phyloP scores from a whole-genome alignment of 23 tunicate genomes.

The Trididemnum clinides region DNA sequence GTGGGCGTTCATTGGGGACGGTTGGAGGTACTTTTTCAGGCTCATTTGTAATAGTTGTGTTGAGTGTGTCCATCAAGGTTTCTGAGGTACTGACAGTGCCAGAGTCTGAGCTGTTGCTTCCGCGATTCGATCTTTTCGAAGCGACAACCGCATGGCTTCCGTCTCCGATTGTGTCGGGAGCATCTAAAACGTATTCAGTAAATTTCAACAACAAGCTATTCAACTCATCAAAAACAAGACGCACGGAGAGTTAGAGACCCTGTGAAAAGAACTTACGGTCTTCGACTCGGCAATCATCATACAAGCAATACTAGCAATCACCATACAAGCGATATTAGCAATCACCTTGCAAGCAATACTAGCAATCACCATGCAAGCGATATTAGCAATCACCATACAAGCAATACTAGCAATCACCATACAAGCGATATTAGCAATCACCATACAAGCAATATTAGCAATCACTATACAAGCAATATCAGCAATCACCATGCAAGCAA shows the following conservation, averaged over 20 bases:
- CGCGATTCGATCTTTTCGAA: not conserved
- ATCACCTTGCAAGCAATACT: too few species aligned
- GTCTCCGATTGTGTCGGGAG: not conserved
- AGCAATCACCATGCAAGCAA: too few species aligned
- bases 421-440: too few species aligned
- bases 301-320: too few species aligned
- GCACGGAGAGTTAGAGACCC: not conserved
- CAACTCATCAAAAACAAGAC: not conserved
- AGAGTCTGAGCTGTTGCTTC: slow-evolving; percentile 4
- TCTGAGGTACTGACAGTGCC: not conserved
- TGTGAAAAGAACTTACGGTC: too few species aligned
- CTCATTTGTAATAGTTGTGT: not conserved
- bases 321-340: too few species aligned
- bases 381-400: too few species aligned
- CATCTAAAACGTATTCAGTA: not conserved
- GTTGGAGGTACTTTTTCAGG: not conserved
- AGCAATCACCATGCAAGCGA: too few species aligned
- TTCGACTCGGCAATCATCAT: too few species aligned
- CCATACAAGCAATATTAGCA: too few species aligned
- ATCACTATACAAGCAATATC: too few species aligned
- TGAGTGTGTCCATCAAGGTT: not conserved
- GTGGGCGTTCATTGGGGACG: not conserved
- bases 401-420: too few species aligned
- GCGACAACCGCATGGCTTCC: not conserved
- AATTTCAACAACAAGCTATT: not conserved